Conservation (phyloP, 2,888 invertebrate genomes). For the Pharmacophagus antenor region DNA sequence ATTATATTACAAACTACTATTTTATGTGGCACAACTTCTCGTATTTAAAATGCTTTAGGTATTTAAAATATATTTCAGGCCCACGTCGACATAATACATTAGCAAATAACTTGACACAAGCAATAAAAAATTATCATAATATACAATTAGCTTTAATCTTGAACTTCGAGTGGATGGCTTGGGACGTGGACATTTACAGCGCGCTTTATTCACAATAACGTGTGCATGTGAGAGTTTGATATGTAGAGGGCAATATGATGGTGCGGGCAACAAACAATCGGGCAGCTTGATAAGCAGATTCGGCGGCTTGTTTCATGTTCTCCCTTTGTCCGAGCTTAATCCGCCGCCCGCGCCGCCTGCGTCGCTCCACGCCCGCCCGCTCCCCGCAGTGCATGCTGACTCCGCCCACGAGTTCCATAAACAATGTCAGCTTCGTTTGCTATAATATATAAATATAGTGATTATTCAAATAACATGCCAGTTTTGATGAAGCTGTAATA, state of each 20-base stretch:
- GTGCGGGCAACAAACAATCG: constrained; percentile 69
- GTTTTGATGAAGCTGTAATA: too few relatives aligned
- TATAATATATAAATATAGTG: not conserved
- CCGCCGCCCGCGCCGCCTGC: constrained; percentile 51
- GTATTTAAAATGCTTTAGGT: not conserved
- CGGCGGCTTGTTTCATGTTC: constrained; percentile 73
- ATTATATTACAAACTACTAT: not conserved
- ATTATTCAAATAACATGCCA: too few relatives aligned
- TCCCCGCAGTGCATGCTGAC: not conserved
- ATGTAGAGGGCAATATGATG: constrained; percentile 68
- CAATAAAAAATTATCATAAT: constrained; percentile 23
- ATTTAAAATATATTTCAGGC: constrained; percentile 3
- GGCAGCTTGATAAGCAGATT: constrained; percentile 72
- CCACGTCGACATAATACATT: constrained; percentile 5
- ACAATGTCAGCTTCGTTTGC: not conserved
- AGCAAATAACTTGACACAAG: constrained; percentile 5
- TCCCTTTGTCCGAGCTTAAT: constrained; percentile 72
- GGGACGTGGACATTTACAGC: not conserved
- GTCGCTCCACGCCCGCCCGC: constrained; percentile 36
- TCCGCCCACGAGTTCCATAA: constrained; percentile 3
- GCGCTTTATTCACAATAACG: constrained; percentile 5
- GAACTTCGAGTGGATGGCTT: constrained; percentile 19
- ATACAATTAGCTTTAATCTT: constrained; percentile 27
- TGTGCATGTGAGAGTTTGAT: constrained; percentile 61
- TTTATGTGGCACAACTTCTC: not conserved